Base-by-base conservation (phyloP, 2,888 invertebrate genomes). In the Drosophila nigritarsus region DNA sequence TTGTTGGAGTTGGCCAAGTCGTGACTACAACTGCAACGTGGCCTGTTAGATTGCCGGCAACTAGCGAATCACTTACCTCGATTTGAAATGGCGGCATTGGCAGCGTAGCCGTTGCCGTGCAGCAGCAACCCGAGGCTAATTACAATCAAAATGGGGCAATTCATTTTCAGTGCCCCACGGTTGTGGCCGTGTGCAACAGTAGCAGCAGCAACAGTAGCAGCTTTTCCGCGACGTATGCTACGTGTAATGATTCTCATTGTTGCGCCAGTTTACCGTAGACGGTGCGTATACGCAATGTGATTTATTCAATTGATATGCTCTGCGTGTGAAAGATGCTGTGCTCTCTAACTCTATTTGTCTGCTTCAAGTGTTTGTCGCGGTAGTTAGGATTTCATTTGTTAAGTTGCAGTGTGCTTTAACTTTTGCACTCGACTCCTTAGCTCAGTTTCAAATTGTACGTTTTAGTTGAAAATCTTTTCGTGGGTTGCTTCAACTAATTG, bases 61-160 rank as follows among this genome's bases (percentile, higher is more conserved):
- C 30, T 29, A 29, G 62, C 55, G 79, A 88, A 78, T 84, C 83
- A 91, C 93, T 92, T 91, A 92, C 92, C 92, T 91, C 92, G 90
- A 89, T 90, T 92, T 82, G 93, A 92, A 90, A 92, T 92, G 82
- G 91, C 91, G 77, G 92, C 92, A 78, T 91, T 91, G 69, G 83
- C 91, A 70, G 83, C 91, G 72, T 62, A 49, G 74, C 65, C 65
- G 65, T 90, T 90, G 80, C 91, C 90, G 87, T 92, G 91, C 79
- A 92, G 81, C 88, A 92, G 83, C 85, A 92, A 92, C 78, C 91
- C 91, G 71, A 93, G 91, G 91, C 91, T 92, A 93, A 92, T 92
- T 92, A 91, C 89, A 87, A 92, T 91, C 90, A 91, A 91, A 91
- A 92, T 91, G 87, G 92, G 92, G 82, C 92, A 90, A 90, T 92